Percentiles rank a stretch among this genome's conserved stretches.
Conservation (phyloP, 2,888 invertebrate genomes). For the Xanthia togata region DNA sequence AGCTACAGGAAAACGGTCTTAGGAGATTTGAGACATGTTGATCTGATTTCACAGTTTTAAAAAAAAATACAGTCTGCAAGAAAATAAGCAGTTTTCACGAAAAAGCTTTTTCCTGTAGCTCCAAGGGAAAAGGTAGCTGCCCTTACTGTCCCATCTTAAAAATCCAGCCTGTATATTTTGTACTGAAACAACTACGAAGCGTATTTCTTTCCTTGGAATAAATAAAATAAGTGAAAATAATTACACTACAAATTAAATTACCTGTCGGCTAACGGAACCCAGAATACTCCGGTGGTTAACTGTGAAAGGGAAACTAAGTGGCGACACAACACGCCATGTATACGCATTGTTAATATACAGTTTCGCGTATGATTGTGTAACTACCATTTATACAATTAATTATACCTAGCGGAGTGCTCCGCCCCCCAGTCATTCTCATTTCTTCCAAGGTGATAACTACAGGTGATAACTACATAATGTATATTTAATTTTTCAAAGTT, state of each 20-base stretch:
- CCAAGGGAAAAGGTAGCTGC: too few species aligned
- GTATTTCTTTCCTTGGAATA: neutral
- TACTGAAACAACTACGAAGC: neutral
- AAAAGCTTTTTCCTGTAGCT: too few species aligned
- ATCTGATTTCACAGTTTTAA: too few species aligned
- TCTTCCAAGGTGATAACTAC: conserved; percentile 5
- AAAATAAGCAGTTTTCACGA: too few species aligned
- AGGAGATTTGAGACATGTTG: too few species aligned
- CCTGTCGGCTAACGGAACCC: conserved; percentile 48
- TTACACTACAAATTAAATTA: neutral
- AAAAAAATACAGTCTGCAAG: too few species aligned
- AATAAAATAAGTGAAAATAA: neutral
- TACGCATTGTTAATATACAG: conserved; percentile 55
- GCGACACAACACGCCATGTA: conserved; percentile 66
- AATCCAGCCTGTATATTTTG: neutral
- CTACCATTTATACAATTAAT: conserved; percentile 46
- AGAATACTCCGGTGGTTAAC: conserved; percentile 63
- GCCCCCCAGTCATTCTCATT: conserved; percentile 3
- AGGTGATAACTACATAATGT: conserved; percentile 1
- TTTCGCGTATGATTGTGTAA: conserved; percentile 55
- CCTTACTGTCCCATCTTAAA: too few species aligned
- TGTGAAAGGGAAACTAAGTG: conserved; percentile 75
- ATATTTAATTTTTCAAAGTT: neutral
- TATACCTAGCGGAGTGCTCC: neutral
- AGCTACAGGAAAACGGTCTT: too few species aligned